phyloP scores from a whole-genome alignment of 1,140 invertebrate species.

The Apis dorsata region DNA sequence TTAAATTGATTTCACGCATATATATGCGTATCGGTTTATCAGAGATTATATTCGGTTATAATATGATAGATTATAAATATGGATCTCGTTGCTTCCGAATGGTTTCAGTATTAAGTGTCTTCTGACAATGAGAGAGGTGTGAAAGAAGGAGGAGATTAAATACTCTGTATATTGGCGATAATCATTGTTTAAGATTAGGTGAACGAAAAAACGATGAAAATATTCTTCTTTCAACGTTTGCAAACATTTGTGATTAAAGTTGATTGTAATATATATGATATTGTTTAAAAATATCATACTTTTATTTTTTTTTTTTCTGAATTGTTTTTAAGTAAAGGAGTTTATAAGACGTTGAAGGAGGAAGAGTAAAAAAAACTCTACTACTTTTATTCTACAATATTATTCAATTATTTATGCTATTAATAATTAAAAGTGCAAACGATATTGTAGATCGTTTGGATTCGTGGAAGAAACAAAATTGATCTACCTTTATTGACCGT shows the following conservation, averaged over 20 bases:
- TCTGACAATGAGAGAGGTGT: constrained; percentile 4
- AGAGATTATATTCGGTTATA: not conserved
- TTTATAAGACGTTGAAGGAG: not conserved
- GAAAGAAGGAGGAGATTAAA: no score
- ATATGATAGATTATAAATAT: not conserved
- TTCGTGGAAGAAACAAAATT: not conserved
- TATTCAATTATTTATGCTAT: constrained; percentile 7
- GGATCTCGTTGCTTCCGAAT: constrained; percentile 15
- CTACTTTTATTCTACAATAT: not conserved
- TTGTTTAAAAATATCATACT: not conserved
- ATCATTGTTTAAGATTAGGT: not conserved
- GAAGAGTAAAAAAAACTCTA: not conserved
- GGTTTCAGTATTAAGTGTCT: constrained; percentile 44
- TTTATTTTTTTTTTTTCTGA: not conserved
- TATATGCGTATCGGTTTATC: not conserved
- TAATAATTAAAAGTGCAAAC: not conserved
- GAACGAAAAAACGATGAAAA: not conserved
- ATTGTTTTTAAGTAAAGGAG: not conserved
- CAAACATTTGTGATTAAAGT: not conserved
- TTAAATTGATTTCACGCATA: not conserved
- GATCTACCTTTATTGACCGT: constrained; percentile 26
- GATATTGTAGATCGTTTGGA: not conserved
- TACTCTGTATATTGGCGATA: not conserved
- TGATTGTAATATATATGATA: not conserved
- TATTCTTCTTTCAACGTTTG: constrained; percentile 10